A percentile compares a stretch with the other conserved stretches of the same genome.
phyloP scores from a whole-genome alignment of 2,113 vertebrate genomes.

The Electrona antarctica region DNA sequence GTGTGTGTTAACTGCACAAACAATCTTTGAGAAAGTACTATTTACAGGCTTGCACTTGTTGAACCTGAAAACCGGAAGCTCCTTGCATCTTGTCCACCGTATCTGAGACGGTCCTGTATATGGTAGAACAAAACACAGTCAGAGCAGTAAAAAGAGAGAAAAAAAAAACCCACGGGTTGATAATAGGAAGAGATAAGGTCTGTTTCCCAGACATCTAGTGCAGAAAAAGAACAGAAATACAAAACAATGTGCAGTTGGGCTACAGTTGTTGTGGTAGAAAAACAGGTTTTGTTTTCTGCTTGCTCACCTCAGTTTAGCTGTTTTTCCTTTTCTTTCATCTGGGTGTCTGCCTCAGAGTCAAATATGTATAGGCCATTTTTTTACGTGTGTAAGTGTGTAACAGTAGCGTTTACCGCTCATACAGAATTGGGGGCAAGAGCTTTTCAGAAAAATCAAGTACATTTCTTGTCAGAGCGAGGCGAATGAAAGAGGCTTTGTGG shows the following conservation, averaged over 20 bases:
- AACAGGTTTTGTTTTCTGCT: conserved; percentile 68
- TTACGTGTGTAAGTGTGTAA: conserved; percentile 39
- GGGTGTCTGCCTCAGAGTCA: conserved; percentile 50
- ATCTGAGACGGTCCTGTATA: conserved; percentile 44
- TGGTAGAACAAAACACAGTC: conserved; percentile 50
- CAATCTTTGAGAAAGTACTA: conserved; percentile 58
- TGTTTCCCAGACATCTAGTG: conserved; percentile 45
- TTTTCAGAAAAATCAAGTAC: conserved; percentile 73
- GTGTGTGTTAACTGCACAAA: conserved; percentile 46
- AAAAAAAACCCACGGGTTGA: conserved; percentile 33
- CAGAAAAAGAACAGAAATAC: conserved; percentile 9
- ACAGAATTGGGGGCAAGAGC: conserved; percentile 56
- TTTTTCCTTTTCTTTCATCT: conserved; percentile 65
- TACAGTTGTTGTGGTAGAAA: conserved; percentile 69
- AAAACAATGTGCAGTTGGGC: conserved; percentile 55
- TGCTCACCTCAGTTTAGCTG: conserved; percentile 61
- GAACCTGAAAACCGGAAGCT: conserved; percentile 63
- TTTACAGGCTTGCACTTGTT: conserved; percentile 52
- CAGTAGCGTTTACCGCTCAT: conserved; percentile 57
- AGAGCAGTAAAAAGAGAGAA: conserved; percentile 46
- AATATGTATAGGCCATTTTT: conserved; percentile 40
- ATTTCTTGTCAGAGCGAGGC: conserved; percentile 64
- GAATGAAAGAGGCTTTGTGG: conserved; percentile 69
- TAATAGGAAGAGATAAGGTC: conserved; percentile 67
- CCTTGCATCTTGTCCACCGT: not conserved